Evolutionary conservation across 1,140 invertebrate genomes (phyloP).

Genomic region (Bombus pascuorum): DNA sequence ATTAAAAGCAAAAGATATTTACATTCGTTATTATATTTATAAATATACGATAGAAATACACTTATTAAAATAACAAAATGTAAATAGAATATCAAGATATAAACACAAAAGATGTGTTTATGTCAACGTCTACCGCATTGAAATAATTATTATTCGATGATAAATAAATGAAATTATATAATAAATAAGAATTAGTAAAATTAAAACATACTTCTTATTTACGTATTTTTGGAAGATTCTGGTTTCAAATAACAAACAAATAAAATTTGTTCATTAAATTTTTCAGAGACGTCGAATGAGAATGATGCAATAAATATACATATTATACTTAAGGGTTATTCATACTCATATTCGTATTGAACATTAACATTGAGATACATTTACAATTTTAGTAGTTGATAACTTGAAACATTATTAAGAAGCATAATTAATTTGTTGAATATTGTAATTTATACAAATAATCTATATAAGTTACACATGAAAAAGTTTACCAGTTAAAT

Average conservation of each 20-base stretch:
- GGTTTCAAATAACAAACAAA: conserved; percentile 1
- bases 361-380: background rate
- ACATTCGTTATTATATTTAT: background rate
- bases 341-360: background rate
- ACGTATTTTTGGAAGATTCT: background rate
- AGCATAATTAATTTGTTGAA: background rate
- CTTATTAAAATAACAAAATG: background rate
- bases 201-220: conserved; percentile 10
- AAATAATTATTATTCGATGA: background rate
- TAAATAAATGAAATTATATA: background rate
- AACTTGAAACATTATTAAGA: background rate
- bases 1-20: background rate
- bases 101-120: background rate
- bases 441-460: background rate
- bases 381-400: background rate
- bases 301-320: background rate
- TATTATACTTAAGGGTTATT: conserved; percentile 5
- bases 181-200: background rate
- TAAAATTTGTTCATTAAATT: background rate
- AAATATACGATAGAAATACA: background rate
- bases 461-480: background rate
- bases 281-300: background rate
- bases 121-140: background rate
- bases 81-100: background rate
- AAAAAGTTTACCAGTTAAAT: background rate